Conservation (phyloP, 37 sponge, comb jelly and placozoan genomes). For the Theonella swinhoei region DNA sequence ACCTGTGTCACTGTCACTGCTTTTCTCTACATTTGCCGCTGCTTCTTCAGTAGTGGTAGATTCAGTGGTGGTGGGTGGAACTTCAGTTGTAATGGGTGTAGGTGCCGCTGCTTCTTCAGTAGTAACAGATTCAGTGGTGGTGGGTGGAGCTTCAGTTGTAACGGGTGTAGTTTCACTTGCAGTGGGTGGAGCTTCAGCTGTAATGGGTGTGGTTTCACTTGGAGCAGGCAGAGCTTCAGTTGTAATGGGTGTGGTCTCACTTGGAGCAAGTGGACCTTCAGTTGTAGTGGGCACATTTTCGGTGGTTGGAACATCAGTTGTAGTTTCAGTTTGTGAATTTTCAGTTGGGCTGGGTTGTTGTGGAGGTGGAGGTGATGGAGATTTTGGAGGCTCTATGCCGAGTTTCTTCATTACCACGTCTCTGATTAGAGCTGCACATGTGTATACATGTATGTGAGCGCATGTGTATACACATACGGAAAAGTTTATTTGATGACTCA, state of each 20-base stretch:
- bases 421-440: constrained; percentile 32
- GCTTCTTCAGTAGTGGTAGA: not conserved
- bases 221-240: not conserved
- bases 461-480: too few relatives aligned
- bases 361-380: constrained; percentile 1
- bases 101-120: not conserved
- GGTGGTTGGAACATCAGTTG: too few relatives aligned
- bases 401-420: constrained; percentile 33
- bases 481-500: too few relatives aligned
- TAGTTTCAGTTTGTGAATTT: too few relatives aligned
- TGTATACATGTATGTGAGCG: not conserved
- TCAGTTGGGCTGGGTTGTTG: constrained; percentile 13
- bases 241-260: not conserved
- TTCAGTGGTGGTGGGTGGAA: not conserved
- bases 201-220: not conserved
- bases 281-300: not conserved
- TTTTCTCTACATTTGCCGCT: not conserved
- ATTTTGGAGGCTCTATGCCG: constrained; percentile 29
- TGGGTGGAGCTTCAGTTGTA: not conserved
- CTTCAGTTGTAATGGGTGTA: not conserved
- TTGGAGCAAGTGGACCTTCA: too few relatives aligned
- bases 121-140: not conserved
- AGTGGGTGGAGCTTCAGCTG: not conserved
- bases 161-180: not conserved
- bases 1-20: too few relatives aligned